These are phyloP conservation scores for Actenoides hombroni DNA, from an alignment of 2,113 vertebrate species.

Conservation along the genomic window DNA sequence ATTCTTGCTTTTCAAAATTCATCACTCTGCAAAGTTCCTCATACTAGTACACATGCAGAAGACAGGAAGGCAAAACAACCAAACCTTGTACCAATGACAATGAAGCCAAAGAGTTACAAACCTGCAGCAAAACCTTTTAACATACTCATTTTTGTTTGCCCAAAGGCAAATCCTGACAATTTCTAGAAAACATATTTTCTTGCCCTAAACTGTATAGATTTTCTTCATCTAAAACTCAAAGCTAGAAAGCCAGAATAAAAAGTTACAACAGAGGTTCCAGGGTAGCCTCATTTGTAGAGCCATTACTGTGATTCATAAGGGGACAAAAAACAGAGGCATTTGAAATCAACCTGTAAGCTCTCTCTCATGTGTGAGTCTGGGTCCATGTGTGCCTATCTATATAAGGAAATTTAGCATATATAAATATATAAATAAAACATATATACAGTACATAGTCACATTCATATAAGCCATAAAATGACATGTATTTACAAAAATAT, in stretches of 20 bases:
- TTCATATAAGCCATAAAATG: constrained; percentile 45
- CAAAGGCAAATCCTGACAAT: background rate
- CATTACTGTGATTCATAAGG: background rate
- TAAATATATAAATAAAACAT: constrained; percentile 82
- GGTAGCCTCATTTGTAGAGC: background rate
- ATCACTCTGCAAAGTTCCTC: background rate
- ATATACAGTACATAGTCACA: constrained; percentile 57
- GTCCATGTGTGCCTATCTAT: constrained; percentile 44
- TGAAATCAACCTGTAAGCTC: background rate
- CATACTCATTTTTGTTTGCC: background rate
- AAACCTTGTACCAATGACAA: background rate
- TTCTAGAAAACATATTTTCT: background rate
- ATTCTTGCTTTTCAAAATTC: background rate
- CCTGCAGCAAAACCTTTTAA: background rate
- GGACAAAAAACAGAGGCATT: background rate
- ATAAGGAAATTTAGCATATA: constrained; percentile 60
- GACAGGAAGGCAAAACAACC: background rate
- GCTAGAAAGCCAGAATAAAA: background rate
- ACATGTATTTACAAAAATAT: constrained; percentile 74
- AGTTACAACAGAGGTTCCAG: background rate
- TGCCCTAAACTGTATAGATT: background rate
- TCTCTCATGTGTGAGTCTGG: background rate
- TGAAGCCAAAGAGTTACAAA: background rate
- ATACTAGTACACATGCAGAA: background rate
- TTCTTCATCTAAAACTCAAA: background rate